Conservation (phyloP, 2,888 invertebrate species). For the Euproctis similis region DNA sequence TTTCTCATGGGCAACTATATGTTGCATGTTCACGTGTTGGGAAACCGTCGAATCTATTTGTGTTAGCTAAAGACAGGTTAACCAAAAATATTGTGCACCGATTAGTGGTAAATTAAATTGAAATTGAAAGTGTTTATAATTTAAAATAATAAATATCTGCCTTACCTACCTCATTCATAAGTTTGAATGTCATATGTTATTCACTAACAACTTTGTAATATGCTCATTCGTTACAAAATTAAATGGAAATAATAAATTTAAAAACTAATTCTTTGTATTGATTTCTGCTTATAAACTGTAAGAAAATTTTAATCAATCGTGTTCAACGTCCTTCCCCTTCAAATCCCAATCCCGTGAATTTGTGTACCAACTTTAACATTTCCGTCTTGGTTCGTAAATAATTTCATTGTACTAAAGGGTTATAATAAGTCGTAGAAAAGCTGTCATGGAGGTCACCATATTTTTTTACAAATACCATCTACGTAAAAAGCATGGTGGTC, state of each 20-base stretch:
- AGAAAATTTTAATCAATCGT: slow-evolving; percentile 2
- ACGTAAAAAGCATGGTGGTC: slow-evolving; percentile 1
- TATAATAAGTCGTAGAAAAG: slow-evolving; percentile 4
- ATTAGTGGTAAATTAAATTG: not conserved
- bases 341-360: slow-evolving; percentile 18
- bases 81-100: slow-evolving; percentile 24
- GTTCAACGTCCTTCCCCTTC: slow-evolving; percentile 5
- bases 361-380: slow-evolving; percentile 16
- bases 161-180: slow-evolving; percentile 19
- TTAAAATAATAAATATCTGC: slow-evolving; percentile 17
- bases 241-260: slow-evolving; percentile 11
- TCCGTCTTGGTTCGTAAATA: slow-evolving; percentile 12
- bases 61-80: slow-evolving; percentile 20
- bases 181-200: slow-evolving; percentile 18
- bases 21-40: slow-evolving; percentile 29
- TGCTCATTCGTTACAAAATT: slow-evolving; percentile 14
- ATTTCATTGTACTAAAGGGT: slow-evolving; percentile 9
- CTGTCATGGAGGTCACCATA: slow-evolving; percentile 1
- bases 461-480: slow-evolving; percentile 1
- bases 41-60: slow-evolving; percentile 21
- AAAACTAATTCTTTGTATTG: slow-evolving; percentile 14
- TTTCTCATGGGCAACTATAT: slow-evolving; percentile 39
- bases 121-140: slow-evolving; percentile 2
- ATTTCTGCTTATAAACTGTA: slow-evolving; percentile 9
- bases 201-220: slow-evolving; percentile 9